These are phyloP conservation scores for Pungitius pungitius DNA, from an alignment of 2,113 vertebrate species.

Conservation along the genomic window DNA sequence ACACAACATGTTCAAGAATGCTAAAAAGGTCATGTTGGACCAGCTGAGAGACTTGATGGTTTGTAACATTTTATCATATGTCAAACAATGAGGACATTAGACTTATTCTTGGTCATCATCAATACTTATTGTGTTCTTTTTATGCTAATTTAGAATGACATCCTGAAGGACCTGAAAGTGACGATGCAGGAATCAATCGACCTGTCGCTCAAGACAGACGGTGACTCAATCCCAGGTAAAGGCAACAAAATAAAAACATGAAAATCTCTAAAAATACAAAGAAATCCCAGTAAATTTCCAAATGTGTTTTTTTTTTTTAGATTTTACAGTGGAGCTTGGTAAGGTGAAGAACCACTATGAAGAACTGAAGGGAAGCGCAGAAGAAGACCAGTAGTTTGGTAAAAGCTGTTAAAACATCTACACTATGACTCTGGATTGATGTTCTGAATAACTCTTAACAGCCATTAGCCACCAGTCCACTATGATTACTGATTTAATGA, in stretches of 20 bases:
- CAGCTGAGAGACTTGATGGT: conserved; percentile 10
- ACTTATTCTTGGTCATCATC: not conserved
- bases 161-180: accelerated
- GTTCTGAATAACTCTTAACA: not conserved
- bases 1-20: not conserved
- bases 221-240: conserved; percentile 47
- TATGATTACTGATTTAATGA: not conserved
- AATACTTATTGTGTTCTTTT: too few relatives aligned
- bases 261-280: not conserved
- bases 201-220: conserved; percentile 29
- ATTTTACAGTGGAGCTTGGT: conserved; percentile 1
- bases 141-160: not conserved
- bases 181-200: conserved; percentile 31
- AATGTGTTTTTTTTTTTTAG: conserved; percentile 11
- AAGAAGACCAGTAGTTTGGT: not conserved
- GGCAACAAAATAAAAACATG: not conserved
- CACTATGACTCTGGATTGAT: not conserved
- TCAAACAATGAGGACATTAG: not conserved
- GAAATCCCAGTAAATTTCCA: not conserved
- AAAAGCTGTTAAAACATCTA: too few relatives aligned
- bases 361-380: not conserved
- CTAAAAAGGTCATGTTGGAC: conserved; percentile 12
- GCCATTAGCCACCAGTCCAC: too few relatives aligned
- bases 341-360: conserved; percentile 2
- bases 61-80: not conserved